Evolutionary conservation across 2,888 invertebrate species (phyloP), one percentile per base, ranked within the genome.

Genomic region (Leucoptera coffeella): DNA sequence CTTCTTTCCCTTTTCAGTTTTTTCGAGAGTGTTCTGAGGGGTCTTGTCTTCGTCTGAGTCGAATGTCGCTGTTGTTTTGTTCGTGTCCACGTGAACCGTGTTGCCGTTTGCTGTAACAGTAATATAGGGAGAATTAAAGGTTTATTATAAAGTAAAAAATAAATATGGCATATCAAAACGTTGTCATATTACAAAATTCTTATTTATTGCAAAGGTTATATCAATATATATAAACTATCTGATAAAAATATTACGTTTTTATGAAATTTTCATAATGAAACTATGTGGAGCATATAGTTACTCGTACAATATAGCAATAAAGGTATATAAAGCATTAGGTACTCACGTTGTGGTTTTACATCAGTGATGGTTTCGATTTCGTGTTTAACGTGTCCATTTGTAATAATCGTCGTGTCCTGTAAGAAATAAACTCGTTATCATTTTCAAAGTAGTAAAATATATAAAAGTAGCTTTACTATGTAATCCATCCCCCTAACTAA

Each of bases 1-100:
- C 39, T 74, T 57, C 37, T 71, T 71, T 14, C 41, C 38, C 27
- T 53, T 52, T n/a, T n/a, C n/a, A 29, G 74, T 56, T 32, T 67
- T 71, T 27, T 65, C 59, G n/a, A 74, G 50, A 10, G 76, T 65
- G 30, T 73, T 74, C 46, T 69, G 67, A 4, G 72, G 65, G 9
- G 71, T 73, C 40, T 73, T 73, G 28, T 73, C 73, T 39, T 73
- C 67, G 24, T 73, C 71, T 1, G 77, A 75, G 37, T 75, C 72
- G 30, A 77, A 67, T 2, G 71, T 67, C 2, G 75, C 69, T 41
- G 73, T 71, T 17, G 62, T 60, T 35, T 73, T 73, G 45, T 75
- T 75, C 3, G 69, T 65, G 34, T 67, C 65, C 10, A 65, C 58
- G 33, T 69, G 61, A 14, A 65, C 46, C 8, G 60, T 48, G 26